These are phyloP conservation scores for Sorex fumeus DNA, from an alignment of 2,113 vertebrate genomes.

Conservation along the genomic window DNA sequence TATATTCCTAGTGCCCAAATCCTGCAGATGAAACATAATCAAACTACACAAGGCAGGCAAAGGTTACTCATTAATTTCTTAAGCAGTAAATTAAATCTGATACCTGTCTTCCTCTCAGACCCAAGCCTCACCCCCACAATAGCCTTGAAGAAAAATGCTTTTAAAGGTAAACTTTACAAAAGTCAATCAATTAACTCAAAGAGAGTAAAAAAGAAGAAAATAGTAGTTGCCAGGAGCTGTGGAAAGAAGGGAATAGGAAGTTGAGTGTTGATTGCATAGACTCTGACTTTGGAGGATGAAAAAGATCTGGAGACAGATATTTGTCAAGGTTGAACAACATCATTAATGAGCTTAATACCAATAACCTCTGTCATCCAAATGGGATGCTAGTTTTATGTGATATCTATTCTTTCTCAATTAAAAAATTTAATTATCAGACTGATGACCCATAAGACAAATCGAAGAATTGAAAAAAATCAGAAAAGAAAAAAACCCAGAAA, in stretches of 20 bases:
- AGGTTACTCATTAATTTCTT: slow-evolving; percentile 48
- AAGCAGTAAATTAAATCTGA: slow-evolving; percentile 42
- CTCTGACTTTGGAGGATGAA: background rate
- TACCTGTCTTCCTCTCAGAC: background rate
- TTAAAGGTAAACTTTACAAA: slow-evolving; percentile 53
- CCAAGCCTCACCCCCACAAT: background rate
- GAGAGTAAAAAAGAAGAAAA: background rate
- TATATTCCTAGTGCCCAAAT: slow-evolving; percentile 27
- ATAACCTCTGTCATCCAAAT: background rate
- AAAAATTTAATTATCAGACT: slow-evolving; percentile 10
- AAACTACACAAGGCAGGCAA: background rate
- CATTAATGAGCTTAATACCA: background rate
- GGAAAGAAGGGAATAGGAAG: background rate
- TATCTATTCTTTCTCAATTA: background rate
- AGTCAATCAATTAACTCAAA: slow-evolving; percentile 48
- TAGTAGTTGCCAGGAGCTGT: background rate
- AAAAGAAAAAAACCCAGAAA: background rate
- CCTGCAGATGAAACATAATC: slow-evolving; percentile 36
- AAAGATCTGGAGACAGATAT: background rate
- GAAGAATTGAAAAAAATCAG: background rate
- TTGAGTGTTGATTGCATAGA: background rate
- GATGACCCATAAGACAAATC: background rate
- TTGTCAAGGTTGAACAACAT: background rate
- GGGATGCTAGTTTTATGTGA: background rate
- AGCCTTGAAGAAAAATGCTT: slow-evolving; percentile 9